phyloP scores from a whole-genome alignment of 1,140 invertebrate species.

The Drosophila lini region DNA sequence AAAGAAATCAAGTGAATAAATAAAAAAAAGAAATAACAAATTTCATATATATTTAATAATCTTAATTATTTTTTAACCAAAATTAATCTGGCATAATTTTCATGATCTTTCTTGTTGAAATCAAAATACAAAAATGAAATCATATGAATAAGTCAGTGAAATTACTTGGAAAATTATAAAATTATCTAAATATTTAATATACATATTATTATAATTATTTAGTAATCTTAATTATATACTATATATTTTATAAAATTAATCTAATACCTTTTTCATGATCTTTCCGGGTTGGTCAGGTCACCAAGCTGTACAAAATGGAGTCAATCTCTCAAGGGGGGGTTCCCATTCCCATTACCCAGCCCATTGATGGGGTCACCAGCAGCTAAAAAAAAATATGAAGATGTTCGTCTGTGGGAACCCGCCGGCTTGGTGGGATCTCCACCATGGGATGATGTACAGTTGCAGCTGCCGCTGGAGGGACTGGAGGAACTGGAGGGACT shows the following conservation, averaged over 20 bases:
- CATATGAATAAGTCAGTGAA: too few relatives aligned
- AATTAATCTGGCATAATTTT: neutral
- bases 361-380: slow-evolving; percentile 13
- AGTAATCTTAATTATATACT: neutral
- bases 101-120: neutral
- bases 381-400: neutral
- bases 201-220: too few relatives aligned
- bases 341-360: slow-evolving; percentile 1
- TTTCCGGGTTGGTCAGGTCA: neutral
- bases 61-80: neutral
- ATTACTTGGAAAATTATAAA: too few relatives aligned
- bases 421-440: slow-evolving; percentile 7
- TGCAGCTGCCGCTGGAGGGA: slow-evolving; percentile 1
- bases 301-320: slow-evolving; percentile 9
- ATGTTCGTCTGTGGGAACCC: slow-evolving; percentile 22
- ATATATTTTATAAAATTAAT: neutral
- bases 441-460: slow-evolving; percentile 16
- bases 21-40: too few relatives aligned
- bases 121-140: too few relatives aligned
- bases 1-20: neutral
- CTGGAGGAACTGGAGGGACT: too few relatives aligned
- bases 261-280: neutral
- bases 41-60: too few relatives aligned
- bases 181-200: too few relatives aligned
- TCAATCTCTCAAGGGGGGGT: neutral